Percentiles rank a stretch among this genome's conserved stretches.
Conservation (phyloP, 1,140 invertebrate genomes). For the Cherax quadricarinatus region DNA sequence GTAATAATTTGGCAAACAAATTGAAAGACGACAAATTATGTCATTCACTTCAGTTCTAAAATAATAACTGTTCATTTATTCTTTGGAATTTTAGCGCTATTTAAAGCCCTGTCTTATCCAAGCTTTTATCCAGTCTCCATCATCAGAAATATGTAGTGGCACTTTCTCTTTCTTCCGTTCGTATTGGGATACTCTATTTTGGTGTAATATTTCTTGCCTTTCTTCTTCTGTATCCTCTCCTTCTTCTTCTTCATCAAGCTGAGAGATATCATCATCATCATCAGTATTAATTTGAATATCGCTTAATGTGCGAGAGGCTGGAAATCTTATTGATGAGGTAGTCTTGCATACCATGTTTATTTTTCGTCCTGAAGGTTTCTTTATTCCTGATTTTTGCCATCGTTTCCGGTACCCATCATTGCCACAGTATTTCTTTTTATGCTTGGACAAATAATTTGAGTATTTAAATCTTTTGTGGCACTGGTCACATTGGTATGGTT, state of each 20-base stretch:
- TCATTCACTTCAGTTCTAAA: not conserved
- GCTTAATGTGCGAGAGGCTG: not conserved
- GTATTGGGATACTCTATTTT: slow-evolving; percentile 1
- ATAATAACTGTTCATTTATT: not conserved
- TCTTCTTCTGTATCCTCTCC: slow-evolving; percentile 13
- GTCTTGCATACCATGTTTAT: not conserved
- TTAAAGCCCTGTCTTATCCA: slow-evolving; percentile 62
- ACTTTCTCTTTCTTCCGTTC: slow-evolving; percentile 32
- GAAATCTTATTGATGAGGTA: not conserved
- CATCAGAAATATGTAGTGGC: slow-evolving; percentile 51
- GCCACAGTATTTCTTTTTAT: slow-evolving; percentile 92
- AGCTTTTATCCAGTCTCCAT: slow-evolving; percentile 60
- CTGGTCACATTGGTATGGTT: slow-evolving; percentile 85
- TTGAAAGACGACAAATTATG: not conserved
- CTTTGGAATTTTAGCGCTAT: slow-evolving; percentile 15
- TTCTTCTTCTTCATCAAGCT: slow-evolving; percentile 9
- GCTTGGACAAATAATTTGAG: slow-evolving; percentile 90
- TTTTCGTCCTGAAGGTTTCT: slow-evolving; percentile 31
- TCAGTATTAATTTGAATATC: slow-evolving; percentile 24
- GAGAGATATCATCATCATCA: slow-evolving; percentile 25
- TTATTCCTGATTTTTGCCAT: slow-evolving; percentile 55
- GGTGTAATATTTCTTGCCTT: slow-evolving; percentile 10
- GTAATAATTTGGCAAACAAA: slow-evolving; percentile 12
- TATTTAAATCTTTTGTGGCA: slow-evolving; percentile 92
- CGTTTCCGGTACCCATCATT: slow-evolving; percentile 63